Evolutionary conservation across 2,888 invertebrate genomes (phyloP), one percentile per base, ranked within the genome.

Genomic region (Chouioia cunea): DNA sequence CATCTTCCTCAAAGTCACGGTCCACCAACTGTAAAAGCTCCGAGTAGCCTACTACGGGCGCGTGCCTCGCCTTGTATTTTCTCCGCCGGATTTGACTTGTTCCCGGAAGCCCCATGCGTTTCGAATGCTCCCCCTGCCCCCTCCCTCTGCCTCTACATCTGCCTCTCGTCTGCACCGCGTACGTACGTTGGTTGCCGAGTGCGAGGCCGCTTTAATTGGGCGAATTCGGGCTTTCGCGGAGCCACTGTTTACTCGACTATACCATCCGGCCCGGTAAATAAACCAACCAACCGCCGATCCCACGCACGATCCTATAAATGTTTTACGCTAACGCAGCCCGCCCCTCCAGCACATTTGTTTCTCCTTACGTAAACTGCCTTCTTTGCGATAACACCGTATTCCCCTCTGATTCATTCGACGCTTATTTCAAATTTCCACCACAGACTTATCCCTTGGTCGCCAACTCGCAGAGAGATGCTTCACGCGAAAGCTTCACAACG

Each of bases 1-100:
- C 36, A 18, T 59, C 64, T n/a, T 18, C 48, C 59, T 65, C 65
- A 65, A 65, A 70, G 70, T 65, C 70, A 70, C 54, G 65, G 65
- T 65, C 65, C 60, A 48, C 44, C 58, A 64, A 50, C 57, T 64
- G 36, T 23, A 58, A 67, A 67, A 60, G 60, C 48, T 58, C 50
- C n/a, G n/a, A 18, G 16, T 54, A 36, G 15, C 20, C 54, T 54
- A n/a, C n/a, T n/a, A n/a, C n/a, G n/a, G n/a, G n/a, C n/a, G n/a
- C n/a, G n/a, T n/a, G n/a, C n/a, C n/a, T n/a, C n/a, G n/a, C n/a
- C n/a, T n/a, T n/a, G n/a, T n/a, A n/a, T n/a, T n/a, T n/a, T n/a
- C n/a, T n/a, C n/a, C n/a, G n/a, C n/a, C n/a, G n/a, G n/a, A n/a
- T n/a, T n/a, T n/a, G n/a, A n/a, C n/a, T n/a, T n/a, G n/a, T n/a